Base-by-base conservation (phyloP, 2,888 invertebrate genomes). In the Cheilosia grossa region DNA sequence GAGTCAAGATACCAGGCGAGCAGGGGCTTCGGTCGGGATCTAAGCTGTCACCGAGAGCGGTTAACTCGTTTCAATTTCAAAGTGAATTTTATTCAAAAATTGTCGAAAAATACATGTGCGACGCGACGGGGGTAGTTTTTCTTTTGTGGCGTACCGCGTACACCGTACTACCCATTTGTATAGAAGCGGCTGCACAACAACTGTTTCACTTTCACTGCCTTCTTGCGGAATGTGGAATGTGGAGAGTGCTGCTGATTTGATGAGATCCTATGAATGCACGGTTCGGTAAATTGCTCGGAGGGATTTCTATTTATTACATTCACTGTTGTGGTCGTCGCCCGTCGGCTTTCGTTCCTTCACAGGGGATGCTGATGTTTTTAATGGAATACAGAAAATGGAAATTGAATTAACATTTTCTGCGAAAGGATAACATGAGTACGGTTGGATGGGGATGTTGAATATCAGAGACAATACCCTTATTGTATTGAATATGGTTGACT, bases 1-100 rank as follows among this genome's bases (percentile, higher is more conserved):
- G 89, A 89, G 89, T 89, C 88, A 89, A 90, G 89, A 87, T 89
- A 90, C 88, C 90, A 90, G 90, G 90, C 83, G 86, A 88, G 6
- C 90, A 90, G 89, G 90, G 63, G 88, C 88, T 86, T 75, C 24
- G 64, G 88, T 63, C 87, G 69, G 88, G 49, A 64, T 86, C 81
- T 79, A 58, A 33, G 74, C 87, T 89, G 89, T 88, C 89, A 88
- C 82, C 86, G 17, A 54, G 10, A 24, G 51, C 44, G 9, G 44
- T 44, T n/a, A 44, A 17, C 37, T 47, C 9, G 37, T n/a, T 42
- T 15, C 17, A 19, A 27, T 21, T 17, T 30, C 15, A 24, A 54
- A 42, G 53, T 53, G 24, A 30, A 42, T 44, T 63, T 44, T 63
- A 53, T 73, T 73, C 19, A 63, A 63, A 47, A 19, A 47, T 3